Evolutionary conservation across 2,888 invertebrate species (phyloP).

Genomic region (Vandiemenella viatica): DNA sequence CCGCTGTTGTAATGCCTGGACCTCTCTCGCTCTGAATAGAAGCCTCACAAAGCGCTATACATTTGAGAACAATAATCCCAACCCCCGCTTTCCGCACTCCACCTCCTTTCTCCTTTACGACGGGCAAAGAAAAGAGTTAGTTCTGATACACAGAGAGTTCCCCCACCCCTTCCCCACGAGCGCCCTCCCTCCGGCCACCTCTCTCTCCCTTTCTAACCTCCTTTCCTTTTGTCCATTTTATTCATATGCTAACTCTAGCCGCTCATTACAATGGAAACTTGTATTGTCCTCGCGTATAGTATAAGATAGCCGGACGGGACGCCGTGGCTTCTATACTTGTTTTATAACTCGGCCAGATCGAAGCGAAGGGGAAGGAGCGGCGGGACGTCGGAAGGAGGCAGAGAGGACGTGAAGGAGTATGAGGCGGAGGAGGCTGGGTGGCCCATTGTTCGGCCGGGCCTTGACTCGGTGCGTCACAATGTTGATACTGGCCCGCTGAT

Average conservation of each 20-base stretch:
- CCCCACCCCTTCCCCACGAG: neutral
- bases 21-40: constrained; percentile 15
- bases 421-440: neutral
- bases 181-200: neutral
- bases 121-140: constrained; percentile 18
- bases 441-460: neutral
- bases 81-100: constrained; percentile 6
- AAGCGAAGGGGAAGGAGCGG: neutral
- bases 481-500: neutral
- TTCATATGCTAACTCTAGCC: constrained; percentile 19
- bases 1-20: constrained; percentile 11
- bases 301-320: constrained; percentile 10
- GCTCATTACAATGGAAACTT: constrained; percentile 17
- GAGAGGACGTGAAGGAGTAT: neutral
- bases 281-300: constrained; percentile 14
- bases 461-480: neutral
- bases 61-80: constrained; percentile 17
- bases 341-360: constrained; percentile 13
- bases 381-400: neutral
- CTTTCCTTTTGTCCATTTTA: constrained; percentile 18
- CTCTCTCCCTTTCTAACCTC: constrained; percentile 1
- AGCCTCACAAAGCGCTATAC: constrained; percentile 18
- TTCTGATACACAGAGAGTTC: constrained; percentile 17
- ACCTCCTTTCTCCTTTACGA: constrained; percentile 13
- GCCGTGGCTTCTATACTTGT: constrained; percentile 12